Conservation (phyloP, 1,140 invertebrate species). For the Matsumurasca onukii region DNA sequence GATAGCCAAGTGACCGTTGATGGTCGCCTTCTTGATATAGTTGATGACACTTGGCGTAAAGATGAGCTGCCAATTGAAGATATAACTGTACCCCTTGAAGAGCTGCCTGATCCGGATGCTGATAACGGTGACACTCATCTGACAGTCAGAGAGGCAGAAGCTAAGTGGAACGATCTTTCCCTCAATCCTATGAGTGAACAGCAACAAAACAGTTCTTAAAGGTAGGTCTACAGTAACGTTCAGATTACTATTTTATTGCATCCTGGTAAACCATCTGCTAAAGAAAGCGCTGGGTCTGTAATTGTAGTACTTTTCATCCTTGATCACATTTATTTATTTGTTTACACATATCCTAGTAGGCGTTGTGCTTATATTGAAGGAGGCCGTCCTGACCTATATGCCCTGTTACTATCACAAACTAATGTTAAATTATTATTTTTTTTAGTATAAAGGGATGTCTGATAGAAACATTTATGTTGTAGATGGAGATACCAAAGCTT, state of each 20-base stretch:
- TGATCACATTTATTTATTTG: no score
- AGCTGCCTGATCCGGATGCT: constrained; percentile 91
- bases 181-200: constrained; percentile 59
- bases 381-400: no score
- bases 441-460: no score
- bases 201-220: constrained; percentile 50
- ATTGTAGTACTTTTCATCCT: no score
- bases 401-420: no score
- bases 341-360: no score
- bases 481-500: constrained; percentile 50
- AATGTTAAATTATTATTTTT: no score
- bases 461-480: constrained; percentile 18
- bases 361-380: no score
- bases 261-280: neutral
- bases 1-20: constrained; percentile 53
- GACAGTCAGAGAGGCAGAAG: constrained; percentile 86
- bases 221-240: constrained; percentile 45
- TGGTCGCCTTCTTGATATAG: constrained; percentile 81
- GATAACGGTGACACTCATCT: constrained; percentile 89
- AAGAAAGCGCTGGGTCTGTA: no score
- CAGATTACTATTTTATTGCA: neutral
- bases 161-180: constrained; percentile 84
- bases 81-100: constrained; percentile 81
- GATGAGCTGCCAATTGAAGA: constrained; percentile 88
- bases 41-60: constrained; percentile 86